Base-by-base conservation (phyloP, 1,140 invertebrate genomes). In the Aricia agestis region DNA sequence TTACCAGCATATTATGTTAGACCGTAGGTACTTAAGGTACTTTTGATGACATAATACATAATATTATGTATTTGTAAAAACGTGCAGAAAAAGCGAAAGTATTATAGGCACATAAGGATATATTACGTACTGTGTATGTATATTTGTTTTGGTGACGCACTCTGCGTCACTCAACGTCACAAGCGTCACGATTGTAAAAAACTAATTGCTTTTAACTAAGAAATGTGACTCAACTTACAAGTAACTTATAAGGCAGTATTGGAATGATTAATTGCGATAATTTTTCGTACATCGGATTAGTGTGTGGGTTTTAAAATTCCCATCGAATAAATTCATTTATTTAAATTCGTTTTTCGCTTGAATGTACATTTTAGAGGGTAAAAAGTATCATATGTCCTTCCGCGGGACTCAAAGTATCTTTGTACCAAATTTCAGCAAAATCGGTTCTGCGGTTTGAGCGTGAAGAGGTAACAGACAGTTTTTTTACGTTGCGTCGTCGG, bases 131-230 rank as follows among this genome's bases (percentile, higher is more conserved):
- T 52, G 2, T 52, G 45, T 52, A 15, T 13, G 45, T 52, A 52
- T 52, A 13, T 42, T 42, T 42, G 41, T 52, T 11, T 52, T 1
- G 13, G 45, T 52, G 45, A 52, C 45, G 45, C 13, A 11, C 11
- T 52, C 11, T 52, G 45, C 45, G 45, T 52, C 45, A 52, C 13
- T 13, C 9, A 6, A 15, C 45, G 45, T 52, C 45, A 52, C 13
- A 13, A 13, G 9, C 45, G 45, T 52, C 45, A 52, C 45, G 45
- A 52, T 2, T 15, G 45, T 52, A 52, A 52, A 52, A 15, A 52
- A 52, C 45, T 52, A 52, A 52, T 52, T 52, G 45, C 45, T 52
- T 52, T 52, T 52, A 13, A 52, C 45, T 52, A 52, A 52, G 45
- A 52, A 52, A 52, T 52, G 45, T 52, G 45, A 52, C 45, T 52